Evolutionary conservation across 2,113 vertebrate genomes (phyloP), one percentile per base, ranked within the genome.

Genomic region (Psittacus erithacus): DNA sequence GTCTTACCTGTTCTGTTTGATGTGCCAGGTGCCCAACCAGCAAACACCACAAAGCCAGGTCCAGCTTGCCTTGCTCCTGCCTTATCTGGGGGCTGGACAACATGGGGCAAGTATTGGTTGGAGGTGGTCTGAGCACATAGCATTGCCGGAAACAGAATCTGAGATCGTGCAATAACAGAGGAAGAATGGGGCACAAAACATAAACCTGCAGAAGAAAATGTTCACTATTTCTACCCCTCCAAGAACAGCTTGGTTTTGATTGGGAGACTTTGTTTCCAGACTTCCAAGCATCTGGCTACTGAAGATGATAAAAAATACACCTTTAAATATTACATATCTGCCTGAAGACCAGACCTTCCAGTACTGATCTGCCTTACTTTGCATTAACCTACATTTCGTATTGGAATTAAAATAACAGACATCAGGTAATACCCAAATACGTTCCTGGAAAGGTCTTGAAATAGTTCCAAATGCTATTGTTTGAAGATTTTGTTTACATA

Each of bases 81-180:
- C 80, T 35, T 31, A 5, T 22, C 20, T 17, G 9, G 35, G 38
- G 73, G 9, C 43, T 74, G 85, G 25, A 22, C 31, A 38, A 27
- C 35, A 9, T 1, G 8, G 39, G 31, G 17, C 1, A 2, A 31
- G 19, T 2, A 3, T 33, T 1, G 2, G 41, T 41, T 19, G 19
- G 13, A 28, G 13, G 17, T 38, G 13, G n/a, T 25, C 13, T 22
- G 52, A n/a, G 60, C 28, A 49, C 3, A 0, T 23, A 24, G 31
- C 7, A 11, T 11, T 28, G 27, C 65, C 73, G 60, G 28, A 78
- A 16, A 13, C 3, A 7, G 39, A 67, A 74, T 31, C 38, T 44
- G 41, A 33, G n/a, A 75, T 49, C 10, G 2, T 41, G 18, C n/a
- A 77, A 47, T 63, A 43, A 19, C 13, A 31, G 52, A 13, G 43